Conservation (phyloP, 2,888 invertebrate genomes). For the Parasteatoda lunata region DNA sequence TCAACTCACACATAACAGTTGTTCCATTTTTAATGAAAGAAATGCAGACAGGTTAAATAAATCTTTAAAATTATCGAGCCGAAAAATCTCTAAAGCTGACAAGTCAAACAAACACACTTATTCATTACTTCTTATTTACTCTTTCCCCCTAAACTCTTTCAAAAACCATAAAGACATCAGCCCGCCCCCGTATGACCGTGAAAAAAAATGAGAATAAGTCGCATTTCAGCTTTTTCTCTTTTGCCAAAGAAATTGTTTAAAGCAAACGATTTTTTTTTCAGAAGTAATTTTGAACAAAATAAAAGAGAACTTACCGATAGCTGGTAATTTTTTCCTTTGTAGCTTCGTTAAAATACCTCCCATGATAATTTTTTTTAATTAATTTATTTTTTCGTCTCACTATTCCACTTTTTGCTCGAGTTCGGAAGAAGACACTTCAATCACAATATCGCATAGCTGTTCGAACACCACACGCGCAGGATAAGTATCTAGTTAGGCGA, state of each 20-base stretch:
- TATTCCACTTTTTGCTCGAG: not conserved
- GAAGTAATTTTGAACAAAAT: not conserved
- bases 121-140: no score
- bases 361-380: slow-evolving; percentile 25
- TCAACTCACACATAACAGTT: no score
- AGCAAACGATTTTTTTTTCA: not conserved
- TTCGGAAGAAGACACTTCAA: slow-evolving; percentile 13
- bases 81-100: no score
- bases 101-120: no score
- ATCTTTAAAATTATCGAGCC: no score
- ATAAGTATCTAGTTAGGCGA: not conserved
- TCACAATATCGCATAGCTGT: slow-evolving; percentile 39
- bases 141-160: not conserved
- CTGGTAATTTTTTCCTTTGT: slow-evolving; percentile 46
- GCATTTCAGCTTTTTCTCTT: slow-evolving; percentile 2
- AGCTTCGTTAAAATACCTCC: slow-evolving; percentile 48
- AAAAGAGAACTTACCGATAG: slow-evolving; percentile 37
- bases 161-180: not conserved
- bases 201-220: not conserved
- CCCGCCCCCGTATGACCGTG: not conserved
- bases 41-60: no score
- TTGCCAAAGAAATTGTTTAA: not conserved
- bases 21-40: no score
- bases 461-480: slow-evolving; percentile 26
- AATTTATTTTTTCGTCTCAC: not conserved